Base-by-base conservation (phyloP, 1,140 invertebrate species). In the Phenacoccus solenopsis region DNA sequence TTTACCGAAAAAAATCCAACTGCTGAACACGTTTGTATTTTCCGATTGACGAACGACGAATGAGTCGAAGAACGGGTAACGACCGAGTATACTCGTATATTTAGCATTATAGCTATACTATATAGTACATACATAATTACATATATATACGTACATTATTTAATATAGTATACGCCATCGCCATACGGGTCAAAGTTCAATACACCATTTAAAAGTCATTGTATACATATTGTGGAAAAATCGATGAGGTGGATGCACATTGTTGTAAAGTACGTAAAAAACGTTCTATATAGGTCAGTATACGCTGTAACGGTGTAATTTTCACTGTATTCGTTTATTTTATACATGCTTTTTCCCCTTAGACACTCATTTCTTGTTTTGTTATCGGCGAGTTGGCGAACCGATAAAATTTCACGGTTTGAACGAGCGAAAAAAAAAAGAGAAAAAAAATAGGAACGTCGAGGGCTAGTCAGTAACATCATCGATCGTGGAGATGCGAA, bases 201-300 rank as follows among this genome's bases (percentile, higher is more conserved):
- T 25, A 64, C 59, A 24, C 59, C 16, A 64, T 64, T 24, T 24
- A 64, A 64, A 64, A 64, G 56, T 59, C 56, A 59, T 59, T n/a
- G 20, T 59, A 59, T n/a, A n/a, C n/a, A 38, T 38, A n/a, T 38
- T 38, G 25, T 16, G 59, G 59, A 64, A 64, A 38, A 64, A 64
- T 64, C 59, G 16, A 64, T 64, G 59, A n/a, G n/a, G n/a, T n/a
- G n/a, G n/a, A 64, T 64, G 59, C 59, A 64, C 59, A 64, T 9
- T 64, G 20, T 49, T 49, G 59, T 24, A 27, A 24, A 64, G 22
- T 25, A n/a, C n/a, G n/a, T n/a, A n/a, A n/a, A n/a, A n/a, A n/a
- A n/a, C n/a, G n/a, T n/a, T n/a, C n/a, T n/a, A 64, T 64, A 64
- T 64, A 64, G 59, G 59, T 64, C 59, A 64, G 59, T 64, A 64